Conservation (phyloP, 2,888 invertebrate species). For the Dexiosoma caninum region DNA sequence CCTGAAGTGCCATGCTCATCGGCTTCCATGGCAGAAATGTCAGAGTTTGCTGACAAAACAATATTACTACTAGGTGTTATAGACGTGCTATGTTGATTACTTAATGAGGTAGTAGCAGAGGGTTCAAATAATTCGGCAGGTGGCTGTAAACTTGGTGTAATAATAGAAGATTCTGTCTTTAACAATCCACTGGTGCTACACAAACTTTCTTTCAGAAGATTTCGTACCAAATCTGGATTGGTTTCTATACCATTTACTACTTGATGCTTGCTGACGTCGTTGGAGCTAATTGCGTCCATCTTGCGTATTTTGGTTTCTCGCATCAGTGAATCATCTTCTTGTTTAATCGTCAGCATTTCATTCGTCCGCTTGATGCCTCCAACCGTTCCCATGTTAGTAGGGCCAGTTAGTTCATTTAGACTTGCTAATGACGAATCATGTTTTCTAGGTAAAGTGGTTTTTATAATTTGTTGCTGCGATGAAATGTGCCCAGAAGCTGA, state of each 20-base stretch:
- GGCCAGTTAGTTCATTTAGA: constrained; percentile 67
- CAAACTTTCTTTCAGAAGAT: constrained; percentile 83
- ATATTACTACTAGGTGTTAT: constrained; percentile 70
- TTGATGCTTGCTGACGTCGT: constrained; percentile 68
- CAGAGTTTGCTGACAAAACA: constrained; percentile 40
- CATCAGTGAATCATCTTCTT: constrained; percentile 69
- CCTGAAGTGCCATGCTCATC: constrained; percentile 46
- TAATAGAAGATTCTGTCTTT: constrained; percentile 70
- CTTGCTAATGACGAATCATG: constrained; percentile 50
- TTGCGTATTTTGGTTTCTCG: constrained; percentile 74
- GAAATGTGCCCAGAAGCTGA: constrained; percentile 41
- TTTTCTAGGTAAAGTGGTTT: constrained; percentile 59
- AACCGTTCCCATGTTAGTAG: constrained; percentile 61
- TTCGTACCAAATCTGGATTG: constrained; percentile 85
- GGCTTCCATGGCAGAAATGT: constrained; percentile 47
- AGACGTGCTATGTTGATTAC: constrained; percentile 76
- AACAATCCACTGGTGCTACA: constrained; percentile 74
- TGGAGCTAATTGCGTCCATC: constrained; percentile 66
- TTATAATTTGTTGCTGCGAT: constrained; percentile 46
- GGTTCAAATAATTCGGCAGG: constrained; percentile 74
- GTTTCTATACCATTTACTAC: constrained; percentile 84
- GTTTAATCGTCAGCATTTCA: constrained; percentile 68
- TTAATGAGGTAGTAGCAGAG: constrained; percentile 71
- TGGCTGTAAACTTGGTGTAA: constrained; percentile 72
- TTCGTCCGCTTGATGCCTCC: constrained; percentile 69